Evolutionary conservation across 92 coral and sea anemone genomes (phyloP).

Genomic region (Blastomussa wellsi): DNA sequence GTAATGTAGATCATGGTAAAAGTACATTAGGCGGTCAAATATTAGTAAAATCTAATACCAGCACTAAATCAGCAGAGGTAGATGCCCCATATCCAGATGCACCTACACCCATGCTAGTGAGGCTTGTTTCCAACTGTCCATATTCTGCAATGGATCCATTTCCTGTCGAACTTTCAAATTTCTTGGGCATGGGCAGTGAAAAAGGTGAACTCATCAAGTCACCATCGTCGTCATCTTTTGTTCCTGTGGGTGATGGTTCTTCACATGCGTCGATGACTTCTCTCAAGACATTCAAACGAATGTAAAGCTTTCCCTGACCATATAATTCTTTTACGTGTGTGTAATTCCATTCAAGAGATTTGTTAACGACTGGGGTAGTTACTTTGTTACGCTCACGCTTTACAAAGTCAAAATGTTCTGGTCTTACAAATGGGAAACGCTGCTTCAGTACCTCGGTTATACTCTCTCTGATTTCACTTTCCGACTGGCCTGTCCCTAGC

Average conservation of each 20-base stretch:
- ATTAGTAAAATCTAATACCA: no score
- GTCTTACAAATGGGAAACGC: no score
- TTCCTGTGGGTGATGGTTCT: not conserved
- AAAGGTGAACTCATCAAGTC: slow-evolving; percentile 20
- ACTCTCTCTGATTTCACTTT: no score
- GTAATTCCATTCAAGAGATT: no score
- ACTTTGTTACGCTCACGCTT: no score
- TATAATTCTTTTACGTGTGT: slow-evolving; percentile 62
- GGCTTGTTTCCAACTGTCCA: not conserved
- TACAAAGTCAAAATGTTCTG: no score
- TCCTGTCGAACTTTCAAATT: slow-evolving; percentile 30
- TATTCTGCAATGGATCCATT: slow-evolving; percentile 12
- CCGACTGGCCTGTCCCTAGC: no score
- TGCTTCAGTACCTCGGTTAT: no score
- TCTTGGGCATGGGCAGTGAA: not conserved
- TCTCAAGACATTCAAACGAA: slow-evolving; percentile 58
- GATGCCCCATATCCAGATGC: not conserved
- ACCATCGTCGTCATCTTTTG: slow-evolving; percentile 23
- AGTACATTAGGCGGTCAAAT: no score
- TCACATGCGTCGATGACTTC: slow-evolving; percentile 46
- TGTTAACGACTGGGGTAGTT: no score
- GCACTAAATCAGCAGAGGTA: not conserved
- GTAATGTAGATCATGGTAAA: no score
- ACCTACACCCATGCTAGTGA: not conserved
- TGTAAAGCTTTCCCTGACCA: slow-evolving; percentile 73